phyloP scores from a whole-genome alignment of 2,797 vertebrate genomes.

The Columba guinea region DNA sequence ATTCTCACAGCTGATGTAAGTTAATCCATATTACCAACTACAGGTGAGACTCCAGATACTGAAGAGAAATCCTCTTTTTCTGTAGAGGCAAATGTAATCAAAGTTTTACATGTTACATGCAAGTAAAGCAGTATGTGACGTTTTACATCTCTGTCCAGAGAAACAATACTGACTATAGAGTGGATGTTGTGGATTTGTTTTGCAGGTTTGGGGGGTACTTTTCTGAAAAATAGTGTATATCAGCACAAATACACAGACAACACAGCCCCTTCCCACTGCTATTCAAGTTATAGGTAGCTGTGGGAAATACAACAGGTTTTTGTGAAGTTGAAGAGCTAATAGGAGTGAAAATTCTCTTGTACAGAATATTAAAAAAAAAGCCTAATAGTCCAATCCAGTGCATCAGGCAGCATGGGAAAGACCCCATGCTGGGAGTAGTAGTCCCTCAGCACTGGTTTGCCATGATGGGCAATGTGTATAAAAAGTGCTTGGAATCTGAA shows the following conservation, averaged over 20 bases:
- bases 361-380: neutral
- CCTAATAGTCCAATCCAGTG: neutral
- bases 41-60: neutral
- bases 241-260: neutral
- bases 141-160: neutral
- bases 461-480: neutral
- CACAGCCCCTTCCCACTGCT: neutral
- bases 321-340: neutral
- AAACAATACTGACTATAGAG: neutral
- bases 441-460: neutral
- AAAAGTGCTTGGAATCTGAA: neutral
- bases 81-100: neutral
- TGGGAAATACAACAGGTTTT: neutral
- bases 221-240: neutral
- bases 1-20: neutral
- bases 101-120: neutral
- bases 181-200: neutral
- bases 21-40: neutral
- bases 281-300: neutral
- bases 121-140: neutral
- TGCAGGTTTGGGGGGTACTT: neutral
- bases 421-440: neutral
- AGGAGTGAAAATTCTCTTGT: neutral
- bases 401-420: neutral
- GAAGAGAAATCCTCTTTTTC: neutral